A percentile compares a stretch with the other conserved stretches of the same genome.
phyloP scores from a whole-genome alignment of 2,797 vertebrate species.

The Cheirogaleus major region DNA sequence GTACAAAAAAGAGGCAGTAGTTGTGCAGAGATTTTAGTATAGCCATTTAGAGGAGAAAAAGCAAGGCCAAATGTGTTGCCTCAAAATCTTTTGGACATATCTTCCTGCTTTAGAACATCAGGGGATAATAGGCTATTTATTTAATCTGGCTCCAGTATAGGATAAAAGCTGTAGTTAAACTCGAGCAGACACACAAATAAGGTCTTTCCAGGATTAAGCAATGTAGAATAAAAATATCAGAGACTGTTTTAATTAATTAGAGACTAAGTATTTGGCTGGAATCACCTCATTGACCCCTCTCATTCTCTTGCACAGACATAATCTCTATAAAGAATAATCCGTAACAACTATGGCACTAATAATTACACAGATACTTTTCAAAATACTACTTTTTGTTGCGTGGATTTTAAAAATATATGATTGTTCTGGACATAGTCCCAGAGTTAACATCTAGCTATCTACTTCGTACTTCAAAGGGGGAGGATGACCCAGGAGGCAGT shows the following conservation, averaged over 20 bases:
- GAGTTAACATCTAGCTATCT: background rate
- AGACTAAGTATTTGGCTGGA: constrained; percentile 47
- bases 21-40: background rate
- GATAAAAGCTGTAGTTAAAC: background rate
- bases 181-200: background rate
- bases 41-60: background rate
- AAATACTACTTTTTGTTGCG: background rate
- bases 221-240: constrained; percentile 53
- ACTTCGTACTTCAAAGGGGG: constrained; percentile 63
- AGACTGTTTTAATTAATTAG: constrained; percentile 66
- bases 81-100: background rate
- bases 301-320: constrained; percentile 50
- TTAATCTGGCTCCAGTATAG: background rate
- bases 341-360: constrained; percentile 51
- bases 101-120: background rate
- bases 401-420: background rate
- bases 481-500: constrained; percentile 50
- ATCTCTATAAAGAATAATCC: constrained; percentile 26
- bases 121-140: background rate
- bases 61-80: background rate
- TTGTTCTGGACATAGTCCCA: constrained; percentile 62
- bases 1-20: background rate
- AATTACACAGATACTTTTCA: background rate
- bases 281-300: background rate
- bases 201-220: background rate